Conservation (phyloP, 2,113 vertebrate species). For the Ptilonorhynchus violaceus region DNA sequence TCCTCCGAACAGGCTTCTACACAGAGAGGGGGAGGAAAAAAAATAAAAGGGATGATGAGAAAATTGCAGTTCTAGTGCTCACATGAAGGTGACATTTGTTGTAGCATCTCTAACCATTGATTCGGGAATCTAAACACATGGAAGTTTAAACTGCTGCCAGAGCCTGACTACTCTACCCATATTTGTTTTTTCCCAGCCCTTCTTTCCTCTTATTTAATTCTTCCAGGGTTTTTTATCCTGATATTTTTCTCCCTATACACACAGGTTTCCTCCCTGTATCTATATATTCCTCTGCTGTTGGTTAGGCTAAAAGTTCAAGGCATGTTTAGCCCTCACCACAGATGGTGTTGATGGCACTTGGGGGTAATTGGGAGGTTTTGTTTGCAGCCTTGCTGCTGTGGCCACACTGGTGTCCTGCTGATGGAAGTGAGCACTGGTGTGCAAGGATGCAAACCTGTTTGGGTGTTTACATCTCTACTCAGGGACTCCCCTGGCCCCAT, state of each 20-base stretch:
- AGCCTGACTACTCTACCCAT: slow-evolving; percentile 7
- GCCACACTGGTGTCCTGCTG: background rate
- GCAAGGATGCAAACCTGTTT: background rate
- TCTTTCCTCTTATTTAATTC: background rate
- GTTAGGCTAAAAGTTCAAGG: background rate
- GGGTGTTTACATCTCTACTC: background rate
- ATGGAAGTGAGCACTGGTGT: background rate
- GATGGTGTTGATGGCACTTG: background rate
- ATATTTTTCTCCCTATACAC: background rate
- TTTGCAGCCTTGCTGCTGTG: background rate
- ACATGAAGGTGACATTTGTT: slow-evolving; percentile 47
- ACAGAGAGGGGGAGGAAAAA: background rate
- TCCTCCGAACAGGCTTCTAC: slow-evolving; percentile 12
- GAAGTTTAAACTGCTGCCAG: slow-evolving; percentile 34
- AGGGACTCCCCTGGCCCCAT: background rate
- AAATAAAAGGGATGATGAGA: background rate
- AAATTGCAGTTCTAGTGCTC: slow-evolving; percentile 39
- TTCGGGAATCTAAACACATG: slow-evolving; percentile 23
- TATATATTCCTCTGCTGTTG: background rate
- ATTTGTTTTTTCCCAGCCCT: background rate
- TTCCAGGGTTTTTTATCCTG: background rate
- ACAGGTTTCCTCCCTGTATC: background rate
- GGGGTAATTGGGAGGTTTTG: background rate
- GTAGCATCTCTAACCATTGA: background rate
- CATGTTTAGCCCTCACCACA: background rate